Base-by-base conservation (phyloP, 2,797 vertebrate species). In the Helarctos malayanus region DNA sequence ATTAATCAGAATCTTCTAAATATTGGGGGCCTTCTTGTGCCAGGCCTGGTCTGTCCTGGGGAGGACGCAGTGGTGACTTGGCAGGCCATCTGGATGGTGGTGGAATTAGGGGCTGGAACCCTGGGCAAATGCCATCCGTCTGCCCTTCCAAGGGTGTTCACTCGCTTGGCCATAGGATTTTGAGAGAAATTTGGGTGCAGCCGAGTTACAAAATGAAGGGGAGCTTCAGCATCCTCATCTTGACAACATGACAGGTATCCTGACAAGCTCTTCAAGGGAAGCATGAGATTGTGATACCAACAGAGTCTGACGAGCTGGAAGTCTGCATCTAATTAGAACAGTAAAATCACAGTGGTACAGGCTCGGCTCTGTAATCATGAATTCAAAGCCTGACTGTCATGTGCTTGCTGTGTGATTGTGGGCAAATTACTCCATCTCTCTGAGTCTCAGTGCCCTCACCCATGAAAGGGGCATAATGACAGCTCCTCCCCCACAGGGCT, bases 1-100 rank as follows among this genome's bases (percentile, higher is more conserved):
- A 85, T 91, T 92, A 95, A 85, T 91, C 49, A 71, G 65, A 96
- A 95, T 82, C 89, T 97, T 96, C 85, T 96, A 85, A 91, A 96
- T 85, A 68, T 54, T 2, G 69, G 35, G 63, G 83, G 73, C 49
- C 75, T 96, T 76, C 79, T n/a, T 91, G 80, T 38, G 75, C 75
- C 85, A 89, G 87, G 73, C 56, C 78, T 8, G 59, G 75, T 29
- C 61, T 35, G 29, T 10, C 23, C 3, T 9, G 5, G 68, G n/a
- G 27, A 65, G 79, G 85, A 29, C 0, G 7, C 21, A 4, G 87
- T 29, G 15, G 59, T 25, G 85, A 88, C 35, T 0, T 83, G 49
- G 82, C 65, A 32, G 61, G 61, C 78, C 54, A 47, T 23, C 16
- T 52, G 73, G 82, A 18, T 3, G 18, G 16, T n/a, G 16, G 7